Evolutionary conservation across 2,888 invertebrate genomes (phyloP), one percentile per base, ranked within the genome.

Genomic region (Psylliodes chrysocephalus): DNA sequence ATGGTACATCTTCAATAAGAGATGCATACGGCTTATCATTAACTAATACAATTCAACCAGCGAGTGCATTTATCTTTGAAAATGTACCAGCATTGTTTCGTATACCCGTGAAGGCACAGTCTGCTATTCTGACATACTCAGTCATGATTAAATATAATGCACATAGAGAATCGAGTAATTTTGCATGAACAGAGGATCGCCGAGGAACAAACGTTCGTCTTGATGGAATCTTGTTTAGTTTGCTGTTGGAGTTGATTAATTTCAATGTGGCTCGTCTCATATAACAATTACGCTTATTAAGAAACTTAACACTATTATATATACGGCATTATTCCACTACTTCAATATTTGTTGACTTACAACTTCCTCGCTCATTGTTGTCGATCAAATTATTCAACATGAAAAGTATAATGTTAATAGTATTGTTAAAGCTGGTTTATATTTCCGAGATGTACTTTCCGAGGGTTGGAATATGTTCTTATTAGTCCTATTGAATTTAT

Each of bases 191-290:
- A 28, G 7, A 14, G 40, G 42, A 54, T 54, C 42, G 54, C 54
- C 17, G 42, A 19, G 17, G 30, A 55, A 55, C 35, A 44, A 55
- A 17, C 44, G 44, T 30, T n/a, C 28, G 30, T 28, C 28, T 49
- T 49, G 49, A 49, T 49, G 28, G 49, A 49, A 49, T 49, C 49
- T 49, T 49, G 49, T 49, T 49, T 49, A 49, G 49, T 28, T 49
- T 49, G 49, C 28, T 22, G 14, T 49, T 30, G 28, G 49, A 49
- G 28, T 49, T 49, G 49, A 49, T 49, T 49, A 49, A 49, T 49
- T 49, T 49, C 49, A 30, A 30, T 30, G 49, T 30, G 25, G 14
- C 28, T 22, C 8, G 28, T 49, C 15, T 49, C 49, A 28, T 49
- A 49, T 49, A 49, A 49, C 49, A 49, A 49, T 49, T 49, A 49